A percentile compares a stretch with the other conserved stretches of the same genome.
phyloP scores from a whole-genome alignment of 1,140 invertebrate genomes.

The Mylabris phalerata region DNA sequence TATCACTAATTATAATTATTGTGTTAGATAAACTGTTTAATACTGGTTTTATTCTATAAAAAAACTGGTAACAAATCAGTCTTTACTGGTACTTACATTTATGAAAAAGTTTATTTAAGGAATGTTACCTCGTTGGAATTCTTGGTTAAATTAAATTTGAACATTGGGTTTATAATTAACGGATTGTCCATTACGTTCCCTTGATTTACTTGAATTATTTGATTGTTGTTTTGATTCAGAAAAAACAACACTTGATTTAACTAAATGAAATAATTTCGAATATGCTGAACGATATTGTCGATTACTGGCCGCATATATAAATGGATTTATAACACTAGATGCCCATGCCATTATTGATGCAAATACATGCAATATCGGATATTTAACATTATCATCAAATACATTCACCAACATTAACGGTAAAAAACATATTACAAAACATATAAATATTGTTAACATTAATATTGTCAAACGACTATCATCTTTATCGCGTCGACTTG shows the following conservation, averaged over 20 bases:
- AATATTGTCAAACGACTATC: conserved; percentile 73
- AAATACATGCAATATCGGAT: conserved; percentile 68
- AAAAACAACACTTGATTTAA: conserved; percentile 28
- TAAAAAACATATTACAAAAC: conserved; percentile 76
- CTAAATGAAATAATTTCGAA: conserved; percentile 51
- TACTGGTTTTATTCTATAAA: no score
- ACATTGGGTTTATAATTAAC: conserved; percentile 26
- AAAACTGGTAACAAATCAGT: no score
- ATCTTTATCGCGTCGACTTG: conserved; percentile 52
- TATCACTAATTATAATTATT: no score
- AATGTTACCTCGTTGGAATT: no score
- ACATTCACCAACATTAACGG: conserved; percentile 83
- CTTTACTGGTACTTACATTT: no score
- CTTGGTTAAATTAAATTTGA: neutral
- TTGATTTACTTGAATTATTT: conserved; percentile 23
- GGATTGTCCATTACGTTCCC: conserved; percentile 24
- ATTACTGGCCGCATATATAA: conserved; percentile 82
- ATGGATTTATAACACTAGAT: conserved; percentile 77
- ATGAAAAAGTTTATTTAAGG: no score
- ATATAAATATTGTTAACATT: conserved; percentile 80
- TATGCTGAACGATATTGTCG: conserved; percentile 74
- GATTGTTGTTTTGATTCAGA: conserved; percentile 30
- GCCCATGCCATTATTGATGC: conserved; percentile 80
- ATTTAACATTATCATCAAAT: conserved; percentile 63
- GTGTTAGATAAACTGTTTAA: no score